phyloP scores from a whole-genome alignment of 2,113 vertebrate species.

The Daubentonia madagascariensis region DNA sequence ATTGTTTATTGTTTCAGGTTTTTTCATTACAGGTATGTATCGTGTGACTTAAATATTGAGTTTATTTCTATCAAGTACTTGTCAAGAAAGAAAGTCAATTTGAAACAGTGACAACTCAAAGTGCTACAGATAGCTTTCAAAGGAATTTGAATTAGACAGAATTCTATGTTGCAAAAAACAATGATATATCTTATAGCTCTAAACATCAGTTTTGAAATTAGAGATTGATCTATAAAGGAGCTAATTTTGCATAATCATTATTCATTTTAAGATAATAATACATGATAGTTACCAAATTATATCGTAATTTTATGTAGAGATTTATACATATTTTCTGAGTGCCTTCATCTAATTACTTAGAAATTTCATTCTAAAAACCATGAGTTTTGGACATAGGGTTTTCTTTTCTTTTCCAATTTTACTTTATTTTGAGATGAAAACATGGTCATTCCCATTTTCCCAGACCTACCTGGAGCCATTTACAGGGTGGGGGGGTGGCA shows the following conservation, averaged over 20 bases:
- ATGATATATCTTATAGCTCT: slow-evolving; percentile 33
- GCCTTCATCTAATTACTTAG: slow-evolving; percentile 55
- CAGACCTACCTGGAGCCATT: not conserved
- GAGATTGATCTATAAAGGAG: slow-evolving; percentile 45
- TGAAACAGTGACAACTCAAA: slow-evolving; percentile 11
- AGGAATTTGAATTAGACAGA: slow-evolving; percentile 27
- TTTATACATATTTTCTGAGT: slow-evolving; percentile 39
- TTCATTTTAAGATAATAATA: slow-evolving; percentile 57
- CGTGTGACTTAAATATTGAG: slow-evolving; percentile 31
- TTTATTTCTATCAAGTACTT: slow-evolving; percentile 50
- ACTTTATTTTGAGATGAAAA: not conserved
- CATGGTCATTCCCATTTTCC: not conserved
- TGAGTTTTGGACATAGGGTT: not conserved
- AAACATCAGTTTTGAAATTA: slow-evolving; percentile 56
- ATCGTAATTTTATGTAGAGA: slow-evolving; percentile 31
- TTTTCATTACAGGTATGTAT: slow-evolving; percentile 15
- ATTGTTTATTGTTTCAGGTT: not conserved
- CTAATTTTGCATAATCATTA: slow-evolving; percentile 39
- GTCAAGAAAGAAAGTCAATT: not conserved
- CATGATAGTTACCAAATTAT: slow-evolving; percentile 55
- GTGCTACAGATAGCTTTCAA: slow-evolving; percentile 40
- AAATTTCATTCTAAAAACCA: slow-evolving; percentile 44
- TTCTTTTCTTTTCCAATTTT: not conserved
- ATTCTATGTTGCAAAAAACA: slow-evolving; percentile 31
- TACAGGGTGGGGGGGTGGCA: not conserved